Percentiles rank a stretch among this genome's conserved stretches.
phyloP scores from a whole-genome alignment of 2,113 vertebrate genomes.

The Syngnathus floridae region DNA sequence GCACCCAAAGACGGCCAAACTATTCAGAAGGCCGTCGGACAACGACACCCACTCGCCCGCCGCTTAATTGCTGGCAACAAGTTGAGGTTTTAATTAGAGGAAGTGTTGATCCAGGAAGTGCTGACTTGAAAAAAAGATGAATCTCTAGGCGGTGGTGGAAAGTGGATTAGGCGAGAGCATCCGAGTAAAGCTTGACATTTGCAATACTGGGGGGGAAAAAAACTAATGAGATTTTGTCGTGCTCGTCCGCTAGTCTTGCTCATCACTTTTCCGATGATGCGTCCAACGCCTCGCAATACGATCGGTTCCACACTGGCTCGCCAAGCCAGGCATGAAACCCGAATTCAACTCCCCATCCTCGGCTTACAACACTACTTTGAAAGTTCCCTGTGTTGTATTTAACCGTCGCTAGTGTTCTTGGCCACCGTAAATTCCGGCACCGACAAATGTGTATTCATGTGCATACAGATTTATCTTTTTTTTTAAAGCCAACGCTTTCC shows the following conservation, averaged over 20 bases:
- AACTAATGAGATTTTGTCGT: background rate
- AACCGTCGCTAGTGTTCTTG: background rate
- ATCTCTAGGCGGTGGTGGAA: background rate
- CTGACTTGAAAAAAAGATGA: background rate
- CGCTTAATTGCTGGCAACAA: slow-evolving; percentile 2
- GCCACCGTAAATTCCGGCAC: background rate
- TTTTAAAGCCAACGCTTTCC: background rate
- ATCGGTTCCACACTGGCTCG: too few relatives aligned
- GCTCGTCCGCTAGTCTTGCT: background rate
- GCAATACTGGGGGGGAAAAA: background rate
- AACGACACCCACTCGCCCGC: background rate
- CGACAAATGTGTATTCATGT: background rate
- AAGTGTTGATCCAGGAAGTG: slow-evolving; percentile 9
- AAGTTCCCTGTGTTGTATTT: too few relatives aligned
- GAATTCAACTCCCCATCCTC: background rate
- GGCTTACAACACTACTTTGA: too few relatives aligned
- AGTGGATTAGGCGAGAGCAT: background rate
- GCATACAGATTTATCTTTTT: background rate
- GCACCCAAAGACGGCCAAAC: too few relatives aligned
- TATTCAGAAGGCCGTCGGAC: background rate
- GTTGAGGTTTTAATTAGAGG: background rate
- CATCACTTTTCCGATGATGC: background rate
- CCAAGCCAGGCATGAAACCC: background rate
- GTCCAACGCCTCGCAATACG: too few relatives aligned
- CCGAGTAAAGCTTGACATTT: slow-evolving; percentile 1